phyloP scores from a whole-genome alignment of 2,797 vertebrate species.

The Lates japonicus region DNA sequence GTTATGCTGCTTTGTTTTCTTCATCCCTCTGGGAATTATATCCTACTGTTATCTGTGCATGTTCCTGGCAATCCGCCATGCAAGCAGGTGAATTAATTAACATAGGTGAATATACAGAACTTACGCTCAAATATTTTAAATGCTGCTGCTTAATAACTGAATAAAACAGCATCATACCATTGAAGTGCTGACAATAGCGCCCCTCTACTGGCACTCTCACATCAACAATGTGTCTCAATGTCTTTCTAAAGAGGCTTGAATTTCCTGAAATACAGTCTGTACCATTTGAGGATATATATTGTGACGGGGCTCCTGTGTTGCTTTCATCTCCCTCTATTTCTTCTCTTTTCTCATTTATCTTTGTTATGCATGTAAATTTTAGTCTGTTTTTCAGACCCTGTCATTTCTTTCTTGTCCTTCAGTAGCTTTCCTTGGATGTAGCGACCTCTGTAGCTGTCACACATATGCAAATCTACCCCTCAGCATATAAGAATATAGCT shows the following conservation, averaged over 20 bases:
- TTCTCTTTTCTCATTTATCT: not conserved
- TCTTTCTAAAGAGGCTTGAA: not conserved
- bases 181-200: not conserved
- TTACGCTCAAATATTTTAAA: constrained; percentile 8
- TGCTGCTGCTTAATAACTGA: not conserved
- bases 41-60: constrained; percentile 87
- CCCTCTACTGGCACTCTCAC: not conserved
- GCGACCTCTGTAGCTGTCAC: not conserved
- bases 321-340: not conserved
- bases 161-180: not conserved
- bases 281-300: not conserved
- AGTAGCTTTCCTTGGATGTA: not conserved
- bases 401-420: not conserved
- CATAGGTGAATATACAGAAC: constrained; percentile 4
- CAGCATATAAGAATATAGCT: not conserved
- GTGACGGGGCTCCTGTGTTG: not conserved
- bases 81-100: constrained; percentile 78
- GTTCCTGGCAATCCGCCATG: constrained; percentile 84
- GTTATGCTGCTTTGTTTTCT: constrained; percentile 89
- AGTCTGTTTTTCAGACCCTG: not conserved
- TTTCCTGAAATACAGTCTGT: not conserved
- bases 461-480: constrained; percentile 1
- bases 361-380: not conserved
- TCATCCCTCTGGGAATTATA: constrained; percentile 85
- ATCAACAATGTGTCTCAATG: not conserved